Percentiles rank a stretch among this genome's conserved stretches.
Evolutionary conservation across 2,113 vertebrate genomes (phyloP).

Genomic region (Anolis carolinensis): DNA sequence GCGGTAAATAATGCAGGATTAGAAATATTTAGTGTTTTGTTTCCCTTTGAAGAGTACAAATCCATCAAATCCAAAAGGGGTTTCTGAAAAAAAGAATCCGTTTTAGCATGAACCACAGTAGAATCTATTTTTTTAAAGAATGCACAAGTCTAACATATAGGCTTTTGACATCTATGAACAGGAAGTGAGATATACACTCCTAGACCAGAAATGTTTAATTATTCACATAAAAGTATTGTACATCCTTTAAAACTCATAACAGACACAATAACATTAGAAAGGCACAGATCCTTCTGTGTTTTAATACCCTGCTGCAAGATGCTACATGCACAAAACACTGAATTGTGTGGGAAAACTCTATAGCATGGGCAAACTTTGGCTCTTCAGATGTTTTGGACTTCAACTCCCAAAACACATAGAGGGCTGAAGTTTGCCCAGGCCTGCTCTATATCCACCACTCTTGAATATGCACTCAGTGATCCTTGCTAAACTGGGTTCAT

Average conservation of each 20-base stretch:
- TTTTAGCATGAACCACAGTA: constrained; percentile 74
- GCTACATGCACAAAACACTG: not conserved
- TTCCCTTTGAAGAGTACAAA: constrained; percentile 89
- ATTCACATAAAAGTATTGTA: not conserved
- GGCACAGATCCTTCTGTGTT: not conserved
- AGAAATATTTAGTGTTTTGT: constrained; percentile 99
- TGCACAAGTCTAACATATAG: not conserved
- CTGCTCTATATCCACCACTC: not conserved
- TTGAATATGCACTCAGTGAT: not conserved
- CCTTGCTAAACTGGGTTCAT: not conserved
- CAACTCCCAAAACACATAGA: too few species aligned
- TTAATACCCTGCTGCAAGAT: not conserved
- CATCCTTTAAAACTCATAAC: not conserved
- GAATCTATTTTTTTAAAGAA: constrained; percentile 68
- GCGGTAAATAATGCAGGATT: constrained; percentile 97
- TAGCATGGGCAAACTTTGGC: too few species aligned
- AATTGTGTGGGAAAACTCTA: not conserved
- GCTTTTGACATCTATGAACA: constrained; percentile 49
- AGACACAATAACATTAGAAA: not conserved
- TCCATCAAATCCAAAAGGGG: constrained; percentile 84
- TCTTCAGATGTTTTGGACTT: too few species aligned
- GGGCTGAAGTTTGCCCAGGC: too few species aligned
- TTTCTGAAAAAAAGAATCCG: constrained; percentile 72
- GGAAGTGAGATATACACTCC: constrained; percentile 25
- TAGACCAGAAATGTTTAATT: not conserved